Percentiles rank a stretch among this genome's conserved stretches.
Conservation (phyloP, 2,113 vertebrate genomes). For the Piliocolobus tephrosceles region DNA sequence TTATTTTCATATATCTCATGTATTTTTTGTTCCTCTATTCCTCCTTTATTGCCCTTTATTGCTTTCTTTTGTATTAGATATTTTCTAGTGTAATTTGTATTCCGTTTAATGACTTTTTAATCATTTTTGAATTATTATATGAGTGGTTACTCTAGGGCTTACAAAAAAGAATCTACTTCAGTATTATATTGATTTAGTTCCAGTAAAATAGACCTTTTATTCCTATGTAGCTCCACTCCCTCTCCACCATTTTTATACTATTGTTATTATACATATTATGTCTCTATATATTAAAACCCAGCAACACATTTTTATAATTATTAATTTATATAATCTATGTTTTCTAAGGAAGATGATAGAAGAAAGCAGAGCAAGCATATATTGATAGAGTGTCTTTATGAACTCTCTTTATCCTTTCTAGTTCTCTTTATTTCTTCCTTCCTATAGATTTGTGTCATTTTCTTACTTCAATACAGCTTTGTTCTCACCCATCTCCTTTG, state of each 20-base stretch:
- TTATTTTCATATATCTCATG: background rate
- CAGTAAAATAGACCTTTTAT: background rate
- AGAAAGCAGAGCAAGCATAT: background rate
- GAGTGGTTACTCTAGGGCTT: background rate
- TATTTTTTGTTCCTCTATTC: background rate
- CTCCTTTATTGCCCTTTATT: background rate
- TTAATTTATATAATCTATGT: background rate
- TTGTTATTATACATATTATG: background rate
- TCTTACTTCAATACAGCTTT: background rate
- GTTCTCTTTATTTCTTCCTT: background rate
- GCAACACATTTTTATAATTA: background rate
- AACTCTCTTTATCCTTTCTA: background rate
- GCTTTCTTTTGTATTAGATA: background rate
- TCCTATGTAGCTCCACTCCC: background rate
- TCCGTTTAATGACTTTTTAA: background rate
- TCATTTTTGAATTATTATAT: background rate
- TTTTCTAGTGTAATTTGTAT: background rate
- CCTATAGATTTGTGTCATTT: background rate
- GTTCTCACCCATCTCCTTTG: background rate
- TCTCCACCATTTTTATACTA: background rate
- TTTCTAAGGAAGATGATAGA: background rate
- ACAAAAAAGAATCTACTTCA: background rate
- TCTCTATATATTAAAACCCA: background rate
- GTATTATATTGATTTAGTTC: background rate
- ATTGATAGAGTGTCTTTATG: background rate